Conservation (phyloP, 1,140 invertebrate species). For the Brachionus angularis region DNA sequence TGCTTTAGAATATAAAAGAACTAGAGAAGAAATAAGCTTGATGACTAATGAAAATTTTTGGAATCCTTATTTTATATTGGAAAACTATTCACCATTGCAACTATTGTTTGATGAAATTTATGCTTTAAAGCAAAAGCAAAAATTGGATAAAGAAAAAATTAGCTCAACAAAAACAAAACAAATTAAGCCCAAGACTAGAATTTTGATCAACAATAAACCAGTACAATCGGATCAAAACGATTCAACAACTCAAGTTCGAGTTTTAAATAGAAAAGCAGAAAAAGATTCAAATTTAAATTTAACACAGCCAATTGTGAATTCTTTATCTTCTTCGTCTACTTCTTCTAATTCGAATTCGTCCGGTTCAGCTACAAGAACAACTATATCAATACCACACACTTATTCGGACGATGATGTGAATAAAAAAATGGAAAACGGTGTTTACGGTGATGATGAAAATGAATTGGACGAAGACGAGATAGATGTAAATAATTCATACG, state of each 20-base stretch:
- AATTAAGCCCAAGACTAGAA: no score
- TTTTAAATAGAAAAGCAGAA: no score
- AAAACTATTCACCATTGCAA: slow-evolving; percentile 41
- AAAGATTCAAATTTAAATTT: slow-evolving; percentile 2
- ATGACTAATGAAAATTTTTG: slow-evolving; percentile 40
- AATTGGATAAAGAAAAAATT: not conserved
- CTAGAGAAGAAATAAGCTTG: slow-evolving; percentile 2
- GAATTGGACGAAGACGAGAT: slow-evolving; percentile 5
- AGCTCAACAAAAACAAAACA: no score
- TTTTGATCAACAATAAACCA: no score
- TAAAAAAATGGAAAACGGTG: no score
- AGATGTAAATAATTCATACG: no score
- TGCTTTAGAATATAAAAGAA: not conserved
- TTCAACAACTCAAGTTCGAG: no score
- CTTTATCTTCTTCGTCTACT: slow-evolving; percentile 13
- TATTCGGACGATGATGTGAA: not conserved
- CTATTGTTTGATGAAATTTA: slow-evolving; percentile 41
- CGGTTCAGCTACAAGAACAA: not conserved
- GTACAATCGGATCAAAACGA: no score
- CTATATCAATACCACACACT: not conserved
- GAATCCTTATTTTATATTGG: slow-evolving; percentile 32
- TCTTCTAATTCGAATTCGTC: slow-evolving; percentile 15
- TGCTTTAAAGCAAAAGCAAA: not conserved
- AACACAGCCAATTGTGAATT: not conserved
- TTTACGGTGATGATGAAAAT: not conserved